phyloP scores from a whole-genome alignment of 2,797 vertebrate genomes.

The Euphonia xanthogaster region DNA sequence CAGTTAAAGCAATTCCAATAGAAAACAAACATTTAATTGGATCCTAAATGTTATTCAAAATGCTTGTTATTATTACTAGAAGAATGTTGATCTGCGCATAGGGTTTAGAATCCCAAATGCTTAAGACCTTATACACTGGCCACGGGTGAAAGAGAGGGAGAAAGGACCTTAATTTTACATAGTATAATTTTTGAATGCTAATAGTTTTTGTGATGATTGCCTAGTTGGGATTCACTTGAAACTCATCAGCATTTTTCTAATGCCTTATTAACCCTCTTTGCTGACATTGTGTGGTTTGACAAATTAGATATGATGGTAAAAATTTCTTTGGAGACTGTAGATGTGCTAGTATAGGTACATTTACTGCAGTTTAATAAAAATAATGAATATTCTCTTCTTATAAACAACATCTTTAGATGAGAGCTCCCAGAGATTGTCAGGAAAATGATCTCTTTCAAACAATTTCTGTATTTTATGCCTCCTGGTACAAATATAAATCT shows the following conservation, averaged over 20 bases:
- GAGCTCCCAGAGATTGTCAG: not conserved
- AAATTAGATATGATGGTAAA: slow-evolving; percentile 18
- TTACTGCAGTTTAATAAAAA: slow-evolving; percentile 35
- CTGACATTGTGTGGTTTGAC: not conserved
- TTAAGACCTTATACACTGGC: not conserved
- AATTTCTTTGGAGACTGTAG: not conserved
- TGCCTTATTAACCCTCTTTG: slow-evolving; percentile 41
- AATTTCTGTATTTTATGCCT: not conserved
- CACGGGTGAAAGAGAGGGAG: not conserved
- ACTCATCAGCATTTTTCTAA: slow-evolving; percentile 22
- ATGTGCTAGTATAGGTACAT: not conserved
- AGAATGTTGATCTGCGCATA: not conserved
- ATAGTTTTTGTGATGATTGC: not conserved
- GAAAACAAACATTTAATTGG: not conserved
- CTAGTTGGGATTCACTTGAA: slow-evolving; percentile 5
- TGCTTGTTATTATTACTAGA: not conserved
- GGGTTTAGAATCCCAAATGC: not conserved
- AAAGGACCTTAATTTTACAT: not conserved
- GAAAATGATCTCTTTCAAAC: not conserved
- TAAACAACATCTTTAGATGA: not conserved
- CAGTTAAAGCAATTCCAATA: not conserved
- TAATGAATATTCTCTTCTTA: not conserved
- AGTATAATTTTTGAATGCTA: not conserved
- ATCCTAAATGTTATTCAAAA: not conserved
- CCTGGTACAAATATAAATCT: not conserved